Evolutionary conservation across 2,113 vertebrate species (phyloP).

Genomic region (Todiramphus chloris): DNA sequence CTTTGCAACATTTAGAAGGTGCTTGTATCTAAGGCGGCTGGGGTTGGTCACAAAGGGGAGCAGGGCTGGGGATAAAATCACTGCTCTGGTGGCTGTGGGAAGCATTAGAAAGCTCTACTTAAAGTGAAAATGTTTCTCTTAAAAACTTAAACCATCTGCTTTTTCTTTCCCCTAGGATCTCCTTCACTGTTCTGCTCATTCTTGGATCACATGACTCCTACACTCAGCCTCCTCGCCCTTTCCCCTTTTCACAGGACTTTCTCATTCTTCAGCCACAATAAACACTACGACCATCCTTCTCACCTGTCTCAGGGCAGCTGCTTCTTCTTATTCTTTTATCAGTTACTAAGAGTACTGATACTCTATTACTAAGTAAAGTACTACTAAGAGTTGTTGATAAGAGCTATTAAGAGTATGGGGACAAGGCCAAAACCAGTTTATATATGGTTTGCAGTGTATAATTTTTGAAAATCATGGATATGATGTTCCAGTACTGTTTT

Average conservation of each 20-base stretch:
- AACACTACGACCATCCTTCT: background rate
- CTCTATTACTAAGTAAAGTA: background rate
- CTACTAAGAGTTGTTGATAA: background rate
- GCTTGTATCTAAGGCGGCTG: background rate
- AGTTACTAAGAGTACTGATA: background rate
- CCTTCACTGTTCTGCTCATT: background rate
- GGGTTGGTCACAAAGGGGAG: background rate
- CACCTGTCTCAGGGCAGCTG: background rate
- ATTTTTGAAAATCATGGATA: background rate
- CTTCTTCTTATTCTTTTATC: background rate
- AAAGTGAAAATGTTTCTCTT: background rate
- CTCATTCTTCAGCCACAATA: background rate
- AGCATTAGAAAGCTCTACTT: background rate
- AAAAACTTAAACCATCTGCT: background rate
- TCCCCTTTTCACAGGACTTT: background rate
- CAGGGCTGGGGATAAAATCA: background rate
- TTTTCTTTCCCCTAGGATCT: background rate
- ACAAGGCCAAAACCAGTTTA: background rate
- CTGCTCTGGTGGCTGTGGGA: background rate
- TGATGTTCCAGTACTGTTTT: background rate
- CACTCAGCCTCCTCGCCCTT: rapidly evolving
- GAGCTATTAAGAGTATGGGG: background rate
- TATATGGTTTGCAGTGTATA: no score
- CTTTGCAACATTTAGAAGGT: background rate
- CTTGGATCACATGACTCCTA: background rate